phyloP scores from a whole-genome alignment of 2,888 invertebrate species.

The Drosophila mimetica region DNA sequence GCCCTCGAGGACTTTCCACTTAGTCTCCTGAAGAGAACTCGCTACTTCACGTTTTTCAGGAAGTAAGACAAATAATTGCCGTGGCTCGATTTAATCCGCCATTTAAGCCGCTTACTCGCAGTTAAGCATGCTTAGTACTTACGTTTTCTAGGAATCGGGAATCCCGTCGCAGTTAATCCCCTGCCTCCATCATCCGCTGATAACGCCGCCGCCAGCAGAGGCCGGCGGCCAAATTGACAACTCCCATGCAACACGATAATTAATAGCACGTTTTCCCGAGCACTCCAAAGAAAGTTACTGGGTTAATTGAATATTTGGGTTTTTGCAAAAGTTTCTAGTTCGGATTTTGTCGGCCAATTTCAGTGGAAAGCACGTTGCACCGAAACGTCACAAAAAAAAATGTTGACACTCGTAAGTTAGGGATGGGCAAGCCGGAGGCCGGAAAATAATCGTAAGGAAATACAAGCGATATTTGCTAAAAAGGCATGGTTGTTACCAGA shows the following conservation, averaged over 20 bases:
- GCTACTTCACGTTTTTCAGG: constrained; percentile 14
- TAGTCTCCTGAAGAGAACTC: constrained; percentile 7
- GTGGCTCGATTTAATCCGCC: constrained; percentile 25
- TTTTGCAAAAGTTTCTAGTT: too few species aligned
- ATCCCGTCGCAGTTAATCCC: neutral
- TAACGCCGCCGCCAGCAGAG: constrained; percentile 41
- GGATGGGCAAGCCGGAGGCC: neutral
- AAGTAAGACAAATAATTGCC: constrained; percentile 38
- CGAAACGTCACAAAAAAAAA: neutral
- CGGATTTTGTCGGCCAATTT: too few species aligned
- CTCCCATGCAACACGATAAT: constrained; percentile 31
- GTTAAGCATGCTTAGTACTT: constrained; percentile 32
- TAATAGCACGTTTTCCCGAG: neutral
- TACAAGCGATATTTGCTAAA: neutral
- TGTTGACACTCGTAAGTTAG: neutral
- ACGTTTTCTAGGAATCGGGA: constrained; percentile 12
- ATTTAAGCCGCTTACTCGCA: constrained; percentile 4
- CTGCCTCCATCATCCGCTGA: constrained; percentile 10
- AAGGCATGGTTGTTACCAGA: too few species aligned
- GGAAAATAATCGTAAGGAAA: neutral
- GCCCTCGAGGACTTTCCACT: constrained; percentile 8
- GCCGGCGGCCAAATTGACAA: constrained; percentile 28
- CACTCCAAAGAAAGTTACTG: too few species aligned
- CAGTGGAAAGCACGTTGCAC: neutral
- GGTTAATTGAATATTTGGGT: neutral